phyloP scores from a whole-genome alignment of 2,888 invertebrate species.

The Taphrorychus bicolor region DNA sequence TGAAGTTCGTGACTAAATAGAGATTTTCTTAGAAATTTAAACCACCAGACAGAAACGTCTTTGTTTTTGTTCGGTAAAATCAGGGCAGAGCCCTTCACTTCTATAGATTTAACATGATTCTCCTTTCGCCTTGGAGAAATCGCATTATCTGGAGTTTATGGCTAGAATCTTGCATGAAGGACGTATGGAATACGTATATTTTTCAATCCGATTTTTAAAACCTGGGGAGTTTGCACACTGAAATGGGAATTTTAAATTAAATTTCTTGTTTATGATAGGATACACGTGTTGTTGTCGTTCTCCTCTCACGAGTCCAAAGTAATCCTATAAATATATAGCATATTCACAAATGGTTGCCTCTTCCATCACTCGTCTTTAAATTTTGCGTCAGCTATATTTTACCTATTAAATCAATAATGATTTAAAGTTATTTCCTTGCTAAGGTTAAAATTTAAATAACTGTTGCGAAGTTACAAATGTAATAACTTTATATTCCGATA shows the following conservation, averaged over 20 bases:
- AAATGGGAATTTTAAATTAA: background rate
- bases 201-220: background rate
- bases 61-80: background rate
- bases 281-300: no score
- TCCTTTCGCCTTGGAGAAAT: slow-evolving; percentile 2
- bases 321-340: no score
- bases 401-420: no score
- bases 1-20: background rate
- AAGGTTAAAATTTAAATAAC: no score
- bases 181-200: background rate
- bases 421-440: no score
- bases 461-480: no score
- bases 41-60: background rate
- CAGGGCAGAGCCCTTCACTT: background rate
- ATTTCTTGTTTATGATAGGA: background rate
- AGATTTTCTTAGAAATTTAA: background rate
- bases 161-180: background rate
- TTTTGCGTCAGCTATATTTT: no score
- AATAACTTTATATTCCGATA: no score
- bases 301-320: no score
- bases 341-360: no score
- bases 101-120: background rate
- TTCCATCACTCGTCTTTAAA: no score
- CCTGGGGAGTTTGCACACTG: background rate
- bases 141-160: background rate